Conservation (phyloP, 2,888 invertebrate species). For the Amphiduros pacificus region DNA sequence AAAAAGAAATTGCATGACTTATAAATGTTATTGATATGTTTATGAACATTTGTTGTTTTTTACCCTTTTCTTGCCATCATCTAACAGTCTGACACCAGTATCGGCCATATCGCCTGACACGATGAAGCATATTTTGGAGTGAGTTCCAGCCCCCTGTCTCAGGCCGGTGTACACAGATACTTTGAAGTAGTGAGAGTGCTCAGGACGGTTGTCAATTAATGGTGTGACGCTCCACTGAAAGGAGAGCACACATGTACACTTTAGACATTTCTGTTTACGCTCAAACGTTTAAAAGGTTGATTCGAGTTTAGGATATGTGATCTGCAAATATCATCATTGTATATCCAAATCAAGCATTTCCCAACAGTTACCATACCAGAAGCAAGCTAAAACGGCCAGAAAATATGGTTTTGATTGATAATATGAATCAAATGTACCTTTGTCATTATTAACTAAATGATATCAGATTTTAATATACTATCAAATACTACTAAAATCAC, state of each 20-base stretch:
- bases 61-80: slow-evolving; percentile 23
- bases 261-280: not conserved
- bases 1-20: not conserved
- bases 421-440: too few relatives aligned
- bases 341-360: too few relatives aligned
- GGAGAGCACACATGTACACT: too few relatives aligned
- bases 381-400: too few relatives aligned
- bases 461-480: too few relatives aligned
- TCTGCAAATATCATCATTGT: too few relatives aligned
- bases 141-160: slow-evolving; percentile 21
- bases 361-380: too few relatives aligned
- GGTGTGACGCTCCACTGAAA: slow-evolving; percentile 40
- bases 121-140: slow-evolving; percentile 29
- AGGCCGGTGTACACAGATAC: slow-evolving; percentile 45
- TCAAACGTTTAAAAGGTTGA: too few relatives aligned
- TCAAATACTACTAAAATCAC: too few relatives aligned
- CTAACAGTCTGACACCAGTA: slow-evolving; percentile 28
- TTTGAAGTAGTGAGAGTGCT: slow-evolving; percentile 42
- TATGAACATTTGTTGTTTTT: not conserved
- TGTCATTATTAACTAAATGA: too few relatives aligned
- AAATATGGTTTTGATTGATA: too few relatives aligned
- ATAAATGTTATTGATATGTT: not conserved
- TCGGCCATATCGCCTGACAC: slow-evolving; percentile 36
- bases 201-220: slow-evolving; percentile 40
- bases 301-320: too few relatives aligned